These are phyloP conservation scores for Stenoptilia bipunctidactyla DNA, from an alignment of 2,888 invertebrate genomes.

Conservation along the genomic window DNA sequence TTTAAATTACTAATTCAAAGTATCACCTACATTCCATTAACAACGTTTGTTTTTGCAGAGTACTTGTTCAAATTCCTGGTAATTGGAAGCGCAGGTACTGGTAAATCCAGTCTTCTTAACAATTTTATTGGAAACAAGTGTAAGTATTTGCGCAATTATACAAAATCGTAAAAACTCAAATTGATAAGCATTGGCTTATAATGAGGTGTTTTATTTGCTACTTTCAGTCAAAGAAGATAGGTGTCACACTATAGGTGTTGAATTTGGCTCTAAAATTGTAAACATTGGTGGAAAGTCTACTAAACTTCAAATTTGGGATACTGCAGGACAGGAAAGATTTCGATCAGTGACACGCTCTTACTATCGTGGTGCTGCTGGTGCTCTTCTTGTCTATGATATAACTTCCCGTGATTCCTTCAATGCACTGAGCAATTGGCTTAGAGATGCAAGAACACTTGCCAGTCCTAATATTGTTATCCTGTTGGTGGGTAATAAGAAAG, in stretches of 20 bases:
- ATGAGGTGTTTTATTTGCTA: too few relatives aligned
- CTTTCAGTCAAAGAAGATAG: conserved; percentile 83
- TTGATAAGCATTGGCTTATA: too few relatives aligned
- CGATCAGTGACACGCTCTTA: conserved; percentile 91
- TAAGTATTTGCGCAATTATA: too few relatives aligned
- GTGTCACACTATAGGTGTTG: conserved; percentile 88
- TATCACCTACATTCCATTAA: not conserved
- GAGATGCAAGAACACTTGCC: conserved; percentile 84
- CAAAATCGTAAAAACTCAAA: too few relatives aligned
- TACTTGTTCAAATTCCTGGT: conserved; percentile 88
- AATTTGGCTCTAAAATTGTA: conserved; percentile 88
- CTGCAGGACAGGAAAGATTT: conserved; percentile 98
- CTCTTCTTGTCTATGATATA: conserved; percentile 90
- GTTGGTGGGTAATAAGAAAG: conserved; percentile 86
- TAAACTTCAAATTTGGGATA: conserved; percentile 88
- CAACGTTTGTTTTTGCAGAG: conserved; percentile 68
- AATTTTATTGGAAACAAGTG: conserved; percentile 90
- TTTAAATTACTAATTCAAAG: not conserved
- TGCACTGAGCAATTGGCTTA: conserved; percentile 88
- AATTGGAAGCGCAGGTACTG: conserved; percentile 87
- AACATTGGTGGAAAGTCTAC: conserved; percentile 86
- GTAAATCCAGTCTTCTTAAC: conserved; percentile 86
- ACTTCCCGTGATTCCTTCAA: conserved; percentile 94
- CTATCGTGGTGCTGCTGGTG: conserved; percentile 92
- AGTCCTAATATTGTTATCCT: conserved; percentile 86